phyloP scores from a whole-genome alignment of 1,140 invertebrate species.

The Phortica variegata region DNA sequence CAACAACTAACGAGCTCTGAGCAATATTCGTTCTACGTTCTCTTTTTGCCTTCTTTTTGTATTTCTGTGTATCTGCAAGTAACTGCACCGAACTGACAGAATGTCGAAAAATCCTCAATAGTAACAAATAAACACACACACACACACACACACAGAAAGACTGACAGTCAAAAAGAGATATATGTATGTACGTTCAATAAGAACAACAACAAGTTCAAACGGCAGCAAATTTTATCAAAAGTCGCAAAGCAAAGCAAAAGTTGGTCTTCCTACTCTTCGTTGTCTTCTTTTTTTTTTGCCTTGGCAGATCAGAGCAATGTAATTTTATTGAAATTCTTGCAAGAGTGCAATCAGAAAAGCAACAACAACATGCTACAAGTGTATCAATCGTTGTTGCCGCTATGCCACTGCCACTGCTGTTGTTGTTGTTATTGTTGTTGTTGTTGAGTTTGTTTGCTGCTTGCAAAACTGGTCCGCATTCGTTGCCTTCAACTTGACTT shows the following conservation, averaged over 20 bases:
- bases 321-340: constrained; percentile 53
- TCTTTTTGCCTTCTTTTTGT: no score
- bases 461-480: no score
- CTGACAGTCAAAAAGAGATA: no score
- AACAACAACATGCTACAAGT: constrained; percentile 32
- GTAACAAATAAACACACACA: constrained; percentile 10
- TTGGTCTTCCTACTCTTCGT: not conserved
- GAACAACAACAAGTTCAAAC: constrained; percentile 48
- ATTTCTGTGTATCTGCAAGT: no score
- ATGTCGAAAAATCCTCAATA: no score
- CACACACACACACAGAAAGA: constrained; percentile 21
- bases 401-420: constrained; percentile 11
- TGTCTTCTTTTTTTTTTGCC: no score
- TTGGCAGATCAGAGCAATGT: no score
- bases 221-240: constrained; percentile 41
- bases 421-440: not conserved
- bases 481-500: constrained; percentile 17
- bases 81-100: no score
- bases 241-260: constrained; percentile 14
- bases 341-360: constrained; percentile 24
- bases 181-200: no score
- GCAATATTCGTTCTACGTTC: no score
- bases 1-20: no score
- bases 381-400: constrained; percentile 37
- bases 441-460: no score